phyloP scores from a whole-genome alignment of 2,797 vertebrate genomes.

The Tangara arthus region DNA sequence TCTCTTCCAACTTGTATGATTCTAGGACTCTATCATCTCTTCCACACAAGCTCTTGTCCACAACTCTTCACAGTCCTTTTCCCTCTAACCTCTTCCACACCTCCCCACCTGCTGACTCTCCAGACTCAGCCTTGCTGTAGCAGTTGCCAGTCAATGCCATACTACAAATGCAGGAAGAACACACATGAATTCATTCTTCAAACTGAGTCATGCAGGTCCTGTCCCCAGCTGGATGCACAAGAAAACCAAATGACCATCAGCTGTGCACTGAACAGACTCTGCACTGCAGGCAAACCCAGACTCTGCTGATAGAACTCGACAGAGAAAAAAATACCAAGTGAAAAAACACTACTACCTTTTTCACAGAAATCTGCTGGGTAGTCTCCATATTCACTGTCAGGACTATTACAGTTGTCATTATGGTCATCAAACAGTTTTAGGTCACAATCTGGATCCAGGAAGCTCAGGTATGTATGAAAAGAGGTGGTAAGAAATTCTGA shows the following conservation, averaged over 20 bases:
- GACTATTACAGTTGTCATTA: conserved; percentile 70
- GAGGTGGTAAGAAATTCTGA: conserved; percentile 93
- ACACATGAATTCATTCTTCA: not conserved
- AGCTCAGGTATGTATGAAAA: conserved; percentile 91
- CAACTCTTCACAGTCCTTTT: not conserved
- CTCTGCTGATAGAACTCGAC: not conserved
- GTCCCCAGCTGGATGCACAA: not conserved
- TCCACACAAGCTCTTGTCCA: not conserved
- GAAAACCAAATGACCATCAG: not conserved
- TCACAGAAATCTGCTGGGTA: conserved; percentile 67
- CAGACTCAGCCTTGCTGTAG: not conserved
- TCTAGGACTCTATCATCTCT: not conserved
- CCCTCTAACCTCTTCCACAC: not conserved
- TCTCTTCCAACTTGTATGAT: not conserved
- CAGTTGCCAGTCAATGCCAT: not conserved
- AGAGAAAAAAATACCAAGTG: not conserved
- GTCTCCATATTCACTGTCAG: conserved; percentile 74
- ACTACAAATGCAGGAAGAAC: not conserved
- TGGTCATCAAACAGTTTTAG: conserved; percentile 83
- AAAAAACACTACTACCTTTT: conserved; percentile 60
- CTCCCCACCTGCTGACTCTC: not conserved
- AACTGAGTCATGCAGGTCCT: not conserved
- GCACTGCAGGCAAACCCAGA: not conserved
- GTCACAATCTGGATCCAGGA: conserved; percentile 87
- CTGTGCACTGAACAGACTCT: not conserved